Base-by-base conservation (phyloP, 2,113 vertebrate genomes). In the Leptodactylus fuscus region DNA sequence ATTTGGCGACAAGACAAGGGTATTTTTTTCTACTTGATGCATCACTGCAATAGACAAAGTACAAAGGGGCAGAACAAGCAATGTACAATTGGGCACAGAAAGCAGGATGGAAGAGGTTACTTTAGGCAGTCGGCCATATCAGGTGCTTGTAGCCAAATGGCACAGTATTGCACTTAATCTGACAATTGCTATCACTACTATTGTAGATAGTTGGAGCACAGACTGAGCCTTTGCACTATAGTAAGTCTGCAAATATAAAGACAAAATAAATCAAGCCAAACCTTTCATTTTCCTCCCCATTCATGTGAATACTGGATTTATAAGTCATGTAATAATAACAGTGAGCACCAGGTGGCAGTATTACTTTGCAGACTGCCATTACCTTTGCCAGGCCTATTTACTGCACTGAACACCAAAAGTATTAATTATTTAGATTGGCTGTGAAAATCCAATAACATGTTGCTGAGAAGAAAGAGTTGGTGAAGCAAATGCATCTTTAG, bases 381-480 rank as follows among this genome's bases (percentile, higher is more conserved):
- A 24, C 22, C 5, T 76, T 32, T 78, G 41, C 44, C 22, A 83
- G 81, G 13, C 38, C 81, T 44, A 75, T 83, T 83, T 75, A 83
- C 74, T 53, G 74, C 74, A 51, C 51, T 53, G 20, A 44, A 29
- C 48, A 49, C 71, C 44, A 76, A 77, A 78, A 69, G 83, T 78
- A 85, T 85, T 73, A 85, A 85, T 78, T 78, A 85, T 85, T 85
- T 67, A 77, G 55, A 78, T 78, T 67, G 41, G 55, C 38, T 84
- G 82, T 48, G 76, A 83, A 76, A 84, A 77, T 77, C 82, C 73
- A 76, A 77, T 84, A 84, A 65, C 82, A 77, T 62, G 53, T 84
- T 76, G 55, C 82, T 84, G 12, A 60, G 44, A 58, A 82, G 67
- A 53, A 73, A 83, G 65, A 69, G 62, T 51, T 82, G 36, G 53